Base-by-base conservation (phyloP, 2,113 vertebrate species). In the Menura novaehollandiae region DNA sequence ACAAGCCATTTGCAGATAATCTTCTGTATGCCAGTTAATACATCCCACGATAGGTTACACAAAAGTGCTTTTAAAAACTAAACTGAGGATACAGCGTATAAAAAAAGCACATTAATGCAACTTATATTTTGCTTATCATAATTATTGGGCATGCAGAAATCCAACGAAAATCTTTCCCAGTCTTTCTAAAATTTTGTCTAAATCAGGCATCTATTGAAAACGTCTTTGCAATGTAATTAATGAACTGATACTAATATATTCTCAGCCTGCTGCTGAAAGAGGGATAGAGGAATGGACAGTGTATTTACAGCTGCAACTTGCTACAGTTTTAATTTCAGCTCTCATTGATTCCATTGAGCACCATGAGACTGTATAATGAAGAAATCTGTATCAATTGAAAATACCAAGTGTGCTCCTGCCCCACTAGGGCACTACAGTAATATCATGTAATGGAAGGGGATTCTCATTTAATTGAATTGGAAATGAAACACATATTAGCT, bases 381-480 rank as follows among this genome's bases (percentile, higher is more conserved):
- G 96, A 97, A 98, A 92, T 96, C 88, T 62, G 85, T 81, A 97
- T 95, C 97, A 96, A 97, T 59, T 96, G 97, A 95, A 98, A 97
- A 96, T 67, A 95, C 89, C 73, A 96, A 95, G 91, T 55, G 69
- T 88, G 89, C 83, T 95, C 73, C 95, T 96, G 93, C 85, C 96
- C 96, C 97, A 98, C 95, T 64, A 94, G 95, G 95, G 92, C 96
- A 94, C 96, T 97, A 92, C 95, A 91, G 96, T 97, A 98, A 97
- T 97, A 98, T 95, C 92, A 56, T 82, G 94, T 95, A 98, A 98
- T 95, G 95, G 92, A 97, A 97, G 96, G 97, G 97, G 97, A 98
- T 97, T 98, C 97, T 98, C 96, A 88, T 97, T 98, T 98, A 98
- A 98, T 97, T 98, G 97, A 98, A 98, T 95, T 98, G 97, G 97